Conservation (phyloP, 1,140 invertebrate genomes). For the Bursaphelenchus mucronatus region DNA sequence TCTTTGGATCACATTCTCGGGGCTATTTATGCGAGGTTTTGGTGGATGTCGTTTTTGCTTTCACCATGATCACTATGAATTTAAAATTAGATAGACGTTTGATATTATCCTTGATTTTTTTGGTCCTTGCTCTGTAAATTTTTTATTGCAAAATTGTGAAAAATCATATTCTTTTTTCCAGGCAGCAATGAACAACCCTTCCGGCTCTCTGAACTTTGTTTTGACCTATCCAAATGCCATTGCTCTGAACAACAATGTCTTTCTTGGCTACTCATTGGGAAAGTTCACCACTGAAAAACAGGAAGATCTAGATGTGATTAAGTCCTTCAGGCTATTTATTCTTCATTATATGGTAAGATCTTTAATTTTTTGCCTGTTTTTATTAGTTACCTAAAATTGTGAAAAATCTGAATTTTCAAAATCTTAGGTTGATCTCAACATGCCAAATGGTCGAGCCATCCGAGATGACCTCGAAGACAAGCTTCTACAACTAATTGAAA, state of each 20-base stretch:
- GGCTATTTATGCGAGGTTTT: no score
- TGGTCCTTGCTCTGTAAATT: no score
- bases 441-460: slow-evolving; percentile 45
- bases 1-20: no score
- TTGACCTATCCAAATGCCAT: slow-evolving; percentile 49
- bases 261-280: slow-evolving; percentile 50
- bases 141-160: not conserved
- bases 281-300: slow-evolving; percentile 21
- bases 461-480: slow-evolving; percentile 45
- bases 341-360: slow-evolving; percentile 55
- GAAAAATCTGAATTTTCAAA: not conserved
- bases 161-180: slow-evolving; percentile 9
- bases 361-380: slow-evolving; percentile 16
- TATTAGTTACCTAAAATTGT: slow-evolving; percentile 21
- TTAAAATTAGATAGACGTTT: no score
- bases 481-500: slow-evolving; percentile 40
- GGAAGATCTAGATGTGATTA: slow-evolving; percentile 34
- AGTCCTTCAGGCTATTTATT: slow-evolving; percentile 47
- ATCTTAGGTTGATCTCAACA: slow-evolving; percentile 40
- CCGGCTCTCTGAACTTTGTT: slow-evolving; percentile 25
- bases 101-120: no score
- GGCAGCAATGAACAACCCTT: slow-evolving; percentile 36
- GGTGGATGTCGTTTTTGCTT: no score
- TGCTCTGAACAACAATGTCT: slow-evolving; percentile 46
- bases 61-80: no score